These are phyloP conservation scores for Sipha flava DNA, from an alignment of 1,140 invertebrate species.

Conservation along the genomic window DNA sequence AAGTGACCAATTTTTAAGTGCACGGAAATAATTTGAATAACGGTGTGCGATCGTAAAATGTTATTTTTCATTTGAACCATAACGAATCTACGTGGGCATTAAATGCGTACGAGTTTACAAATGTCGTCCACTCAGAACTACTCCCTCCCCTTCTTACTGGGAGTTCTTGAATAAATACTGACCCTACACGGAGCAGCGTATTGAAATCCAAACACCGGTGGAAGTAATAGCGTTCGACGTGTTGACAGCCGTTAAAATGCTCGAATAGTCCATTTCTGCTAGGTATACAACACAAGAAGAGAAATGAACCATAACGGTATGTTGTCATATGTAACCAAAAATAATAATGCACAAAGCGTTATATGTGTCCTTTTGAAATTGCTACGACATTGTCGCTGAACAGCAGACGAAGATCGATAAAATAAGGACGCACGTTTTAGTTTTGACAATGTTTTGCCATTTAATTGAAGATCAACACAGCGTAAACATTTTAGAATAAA, in stretches of 20 bases:
- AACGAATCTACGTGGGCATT: too few species aligned
- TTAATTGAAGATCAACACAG: neutral
- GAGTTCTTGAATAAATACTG: too few species aligned
- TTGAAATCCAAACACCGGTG: neutral
- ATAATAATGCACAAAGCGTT: neutral
- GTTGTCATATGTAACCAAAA: neutral
- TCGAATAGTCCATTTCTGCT: neutral
- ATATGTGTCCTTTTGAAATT: neutral
- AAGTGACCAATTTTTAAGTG: too few species aligned
- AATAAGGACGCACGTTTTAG: neutral
- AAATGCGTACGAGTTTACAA: too few species aligned
- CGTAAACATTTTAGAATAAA: neutral
- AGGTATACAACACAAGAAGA: neutral
- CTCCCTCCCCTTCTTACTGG: too few species aligned
- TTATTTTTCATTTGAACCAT: too few species aligned
- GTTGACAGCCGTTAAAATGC: neutral
- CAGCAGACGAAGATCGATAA: neutral
- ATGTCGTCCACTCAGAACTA: too few species aligned
- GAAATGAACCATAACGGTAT: neutral
- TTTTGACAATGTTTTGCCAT: neutral
- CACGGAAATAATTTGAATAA: too few species aligned
- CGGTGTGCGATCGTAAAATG: too few species aligned
- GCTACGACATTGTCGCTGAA: neutral
- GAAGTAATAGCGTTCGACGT: neutral
- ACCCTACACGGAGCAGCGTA: neutral